Percentiles rank a stretch among this genome's conserved stretches.
phyloP scores from a whole-genome alignment of 30 jellyfish, hydroid and myxozoan species.

The Haliclystus octoradiatus region DNA sequence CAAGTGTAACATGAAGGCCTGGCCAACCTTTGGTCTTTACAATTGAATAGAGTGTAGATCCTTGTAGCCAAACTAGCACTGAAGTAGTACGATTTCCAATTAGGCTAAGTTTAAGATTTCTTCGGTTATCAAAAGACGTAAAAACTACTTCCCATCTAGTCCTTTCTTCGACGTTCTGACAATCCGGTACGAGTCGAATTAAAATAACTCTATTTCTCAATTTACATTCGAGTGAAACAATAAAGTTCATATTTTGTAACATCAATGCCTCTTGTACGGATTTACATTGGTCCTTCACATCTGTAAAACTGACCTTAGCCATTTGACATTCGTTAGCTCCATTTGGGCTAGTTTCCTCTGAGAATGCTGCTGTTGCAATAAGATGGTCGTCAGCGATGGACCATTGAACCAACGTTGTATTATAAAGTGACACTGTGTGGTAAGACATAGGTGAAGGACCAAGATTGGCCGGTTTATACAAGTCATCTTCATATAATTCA shows the following conservation, averaged over 20 bases:
- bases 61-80: conserved; percentile 79
- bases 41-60: conserved; percentile 68
- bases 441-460: conserved; percentile 95
- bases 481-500: conserved; percentile 84
- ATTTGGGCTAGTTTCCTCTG: conserved; percentile 80
- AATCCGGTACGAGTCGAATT: conserved; percentile 43
- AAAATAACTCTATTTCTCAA: conserved; percentile 64
- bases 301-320: conserved; percentile 53
- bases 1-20: conserved; percentile 47
- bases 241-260: conserved; percentile 41
- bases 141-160: conserved; percentile 75
- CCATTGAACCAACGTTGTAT: conserved; percentile 86
- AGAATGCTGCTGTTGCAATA: conserved; percentile 60
- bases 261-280: conserved; percentile 55
- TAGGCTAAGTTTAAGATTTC: conserved; percentile 53
- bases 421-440: conserved; percentile 51
- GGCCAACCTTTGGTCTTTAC: conserved; percentile 80
- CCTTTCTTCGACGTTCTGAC: conserved; percentile 18
- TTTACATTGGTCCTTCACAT: conserved; percentile 65
- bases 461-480: conserved; percentile 77
- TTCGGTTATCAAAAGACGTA: conserved; percentile 71
- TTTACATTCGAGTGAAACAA: conserved; percentile 65
- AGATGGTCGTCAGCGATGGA: conserved; percentile 47
- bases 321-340: conserved; percentile 38
- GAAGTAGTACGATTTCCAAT: conserved; percentile 71